Conservation (phyloP, 2,888 invertebrate genomes). For the Spialia ferax region DNA sequence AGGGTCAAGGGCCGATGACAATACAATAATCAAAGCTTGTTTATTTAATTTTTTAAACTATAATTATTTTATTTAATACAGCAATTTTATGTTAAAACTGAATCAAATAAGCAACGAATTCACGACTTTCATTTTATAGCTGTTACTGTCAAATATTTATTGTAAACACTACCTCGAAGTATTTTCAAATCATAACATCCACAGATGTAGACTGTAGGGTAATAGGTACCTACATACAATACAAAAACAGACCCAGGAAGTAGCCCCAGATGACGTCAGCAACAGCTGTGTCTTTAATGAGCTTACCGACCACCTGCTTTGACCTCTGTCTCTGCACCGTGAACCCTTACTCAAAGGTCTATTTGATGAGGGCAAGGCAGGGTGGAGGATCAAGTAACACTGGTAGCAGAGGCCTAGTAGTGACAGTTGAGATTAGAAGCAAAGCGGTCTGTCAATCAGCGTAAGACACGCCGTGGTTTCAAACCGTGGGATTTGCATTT, state of each 20-base stretch:
- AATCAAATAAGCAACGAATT: background rate
- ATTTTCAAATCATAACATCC: background rate
- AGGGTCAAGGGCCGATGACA: no score
- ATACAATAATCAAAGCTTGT: no score
- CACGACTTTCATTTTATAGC: no score
- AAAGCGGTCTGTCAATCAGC: conserved; percentile 69
- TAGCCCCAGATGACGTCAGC: conserved; percentile 46
- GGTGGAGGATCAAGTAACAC: conserved; percentile 50
- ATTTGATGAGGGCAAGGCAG: conserved; percentile 37
- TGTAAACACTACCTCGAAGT: background rate
- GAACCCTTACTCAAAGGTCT: conserved; percentile 3
- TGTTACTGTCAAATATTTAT: background rate
- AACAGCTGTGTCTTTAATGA: conserved; percentile 47
- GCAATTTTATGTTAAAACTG: no score
- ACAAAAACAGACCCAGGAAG: conserved; percentile 38
- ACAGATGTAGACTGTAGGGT: conserved; percentile 27
- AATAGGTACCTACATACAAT: background rate
- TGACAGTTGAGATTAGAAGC: conserved; percentile 69
- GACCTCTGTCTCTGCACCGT: conserved; percentile 7
- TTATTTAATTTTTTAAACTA: no score
- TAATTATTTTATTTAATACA: no score
- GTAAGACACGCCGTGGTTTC: conserved; percentile 50
- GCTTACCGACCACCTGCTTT: conserved; percentile 18
- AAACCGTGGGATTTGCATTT: conserved; percentile 51
- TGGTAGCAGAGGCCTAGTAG: conserved; percentile 52